Evolutionary conservation across 2,113 vertebrate species (phyloP).

Genomic region (Murina feae): DNA sequence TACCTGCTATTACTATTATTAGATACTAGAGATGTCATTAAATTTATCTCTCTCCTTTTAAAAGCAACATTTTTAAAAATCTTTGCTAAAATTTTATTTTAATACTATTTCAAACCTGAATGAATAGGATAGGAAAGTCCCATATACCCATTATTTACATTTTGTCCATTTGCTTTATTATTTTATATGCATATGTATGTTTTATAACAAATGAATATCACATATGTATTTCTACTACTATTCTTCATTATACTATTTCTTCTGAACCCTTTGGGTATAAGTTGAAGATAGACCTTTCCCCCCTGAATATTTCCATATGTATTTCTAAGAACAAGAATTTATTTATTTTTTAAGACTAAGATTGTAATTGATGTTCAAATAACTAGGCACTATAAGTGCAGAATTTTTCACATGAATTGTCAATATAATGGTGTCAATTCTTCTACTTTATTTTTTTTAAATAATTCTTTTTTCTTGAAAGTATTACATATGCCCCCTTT

Average conservation of each 20-base stretch:
- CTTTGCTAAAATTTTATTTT: conserved; percentile 7
- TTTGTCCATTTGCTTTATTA: not conserved
- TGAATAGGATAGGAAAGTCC: not conserved
- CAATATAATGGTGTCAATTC: not conserved
- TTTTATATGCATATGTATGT: not conserved
- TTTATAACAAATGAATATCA: not conserved
- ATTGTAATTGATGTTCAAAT: conserved; percentile 1
- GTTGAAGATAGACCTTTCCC: not conserved
- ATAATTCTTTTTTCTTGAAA: too few relatives aligned
- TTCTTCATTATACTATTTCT: not conserved
- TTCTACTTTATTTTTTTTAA: not conserved
- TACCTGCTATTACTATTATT: not conserved
- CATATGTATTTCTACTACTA: not conserved
- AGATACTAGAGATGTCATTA: not conserved
- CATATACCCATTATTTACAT: not conserved
- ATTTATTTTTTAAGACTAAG: not conserved
- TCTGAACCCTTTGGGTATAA: not conserved
- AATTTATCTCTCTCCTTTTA: not conserved
- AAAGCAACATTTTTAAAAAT: not conserved
- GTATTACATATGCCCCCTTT: too few relatives aligned
- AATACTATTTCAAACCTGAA: not conserved
- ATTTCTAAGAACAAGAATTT: not conserved
- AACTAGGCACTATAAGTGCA: not conserved
- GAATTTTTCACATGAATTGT: not conserved
- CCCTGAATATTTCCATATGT: not conserved